Evolutionary conservation across 35 echinoderm and acorn worm species (phyloP), one percentile per base, ranked within the genome.

Genomic region (Apostichopus californicus): DNA sequence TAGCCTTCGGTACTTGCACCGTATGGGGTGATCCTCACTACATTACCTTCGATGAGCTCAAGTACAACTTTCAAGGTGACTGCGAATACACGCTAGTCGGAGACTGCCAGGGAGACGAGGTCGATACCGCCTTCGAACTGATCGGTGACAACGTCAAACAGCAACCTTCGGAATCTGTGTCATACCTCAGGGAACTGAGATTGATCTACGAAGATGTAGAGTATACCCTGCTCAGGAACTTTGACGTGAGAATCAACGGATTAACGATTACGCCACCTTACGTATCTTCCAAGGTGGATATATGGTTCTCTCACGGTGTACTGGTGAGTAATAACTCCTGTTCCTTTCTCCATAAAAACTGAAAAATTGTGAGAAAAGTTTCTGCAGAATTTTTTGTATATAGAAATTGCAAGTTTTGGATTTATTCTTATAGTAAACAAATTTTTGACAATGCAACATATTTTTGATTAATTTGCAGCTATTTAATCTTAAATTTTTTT

Each of bases 1-100:
- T 1, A 96, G 95, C 84, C 56, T 96, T 92, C 54, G 90, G 57
- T 8, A 87, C 88, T 13, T 97, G 93, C 75, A 92, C 90, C 0
- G 73, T 95, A 5, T 97, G 95, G 95, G 95, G 95, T 66, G 95
- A 95, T 28, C 93, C 93, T 25, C 95, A 97, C 77, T 97, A 97
- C 91, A 95, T 97, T 73, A 97, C 95, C 8, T 95, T 97, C 63
- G 93, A 97, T 73, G 78, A 60, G 8, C n/a, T 58, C 77, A 63
- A 26, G 17, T 96, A 94, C 79, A 70, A 96, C 93, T 96, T 94
- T 90, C 90, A 97, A 20, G 93, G 34, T 46, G 34, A 46, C 34
- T 46, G 34, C 34, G 34, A 46, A 4, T 46, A 46, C 34, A 46
- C 34, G 12, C 73, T 94, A 4, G 79, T 96, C 23, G 84, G 59